Conservation (phyloP, 2,113 vertebrate species). For the Dryoscopus gambensis region DNA sequence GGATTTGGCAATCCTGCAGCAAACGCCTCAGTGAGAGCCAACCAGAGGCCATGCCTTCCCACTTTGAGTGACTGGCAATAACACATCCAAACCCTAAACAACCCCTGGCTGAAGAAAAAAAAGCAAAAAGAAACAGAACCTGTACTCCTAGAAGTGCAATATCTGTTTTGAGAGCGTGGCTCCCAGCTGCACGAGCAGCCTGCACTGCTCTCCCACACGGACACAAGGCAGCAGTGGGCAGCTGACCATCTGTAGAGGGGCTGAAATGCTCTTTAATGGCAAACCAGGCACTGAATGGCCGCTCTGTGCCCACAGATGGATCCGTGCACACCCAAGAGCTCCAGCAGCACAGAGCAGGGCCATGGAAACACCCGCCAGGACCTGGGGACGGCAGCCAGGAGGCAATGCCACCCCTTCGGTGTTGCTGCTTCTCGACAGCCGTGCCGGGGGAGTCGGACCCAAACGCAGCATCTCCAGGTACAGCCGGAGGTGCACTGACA, state of each 20-base stretch:
- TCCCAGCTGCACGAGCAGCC: neutral
- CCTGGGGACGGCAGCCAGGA: neutral
- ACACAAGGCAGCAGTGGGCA: neutral
- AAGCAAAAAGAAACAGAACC: neutral
- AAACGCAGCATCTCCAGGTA: neutral
- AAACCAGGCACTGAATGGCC: neutral
- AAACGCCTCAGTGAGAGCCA: neutral
- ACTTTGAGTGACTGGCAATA: neutral
- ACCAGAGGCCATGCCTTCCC: neutral
- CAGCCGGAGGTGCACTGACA: neutral
- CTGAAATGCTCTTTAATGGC: neutral
- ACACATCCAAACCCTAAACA: neutral
- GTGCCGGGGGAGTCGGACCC: neutral
- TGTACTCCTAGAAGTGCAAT: fast-evolving
- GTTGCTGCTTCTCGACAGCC: neutral
- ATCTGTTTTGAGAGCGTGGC: fast-evolving
- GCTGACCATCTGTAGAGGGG: neutral
- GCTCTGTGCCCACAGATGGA: neutral
- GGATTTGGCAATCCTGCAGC: neutral
- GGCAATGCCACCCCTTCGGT: neutral
- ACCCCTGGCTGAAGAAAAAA: neutral
- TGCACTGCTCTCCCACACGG: fast-evolving
- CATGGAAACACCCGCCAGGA: fast-evolving
- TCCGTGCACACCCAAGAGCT: fast-evolving
- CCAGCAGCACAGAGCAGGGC: neutral